Evolutionary conservation across 2,113 vertebrate species (phyloP).

Genomic region (Peromyscus californicus): DNA sequence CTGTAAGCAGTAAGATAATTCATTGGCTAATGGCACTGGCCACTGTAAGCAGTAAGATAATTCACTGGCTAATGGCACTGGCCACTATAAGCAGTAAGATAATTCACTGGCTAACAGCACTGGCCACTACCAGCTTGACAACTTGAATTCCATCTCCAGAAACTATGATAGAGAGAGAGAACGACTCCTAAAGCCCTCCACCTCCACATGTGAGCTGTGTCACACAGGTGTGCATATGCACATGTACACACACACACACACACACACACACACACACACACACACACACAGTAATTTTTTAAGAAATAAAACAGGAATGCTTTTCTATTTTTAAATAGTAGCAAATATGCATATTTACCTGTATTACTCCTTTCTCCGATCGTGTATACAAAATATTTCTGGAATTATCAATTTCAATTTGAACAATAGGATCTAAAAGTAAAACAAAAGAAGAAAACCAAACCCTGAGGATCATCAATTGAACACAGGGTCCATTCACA

Average conservation of each 20-base stretch:
- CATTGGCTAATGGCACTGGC: no score
- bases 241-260: no score
- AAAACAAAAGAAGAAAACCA: not conserved
- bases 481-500: not conserved
- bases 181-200: not conserved
- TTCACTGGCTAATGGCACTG: no score
- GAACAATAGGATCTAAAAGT: slow-evolving; percentile 95
- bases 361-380: slow-evolving; percentile 97
- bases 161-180: not conserved
- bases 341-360: slow-evolving; percentile 87
- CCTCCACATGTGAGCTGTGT: not conserved
- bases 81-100: not conserved
- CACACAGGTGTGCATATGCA: not conserved
- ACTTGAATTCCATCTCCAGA: not conserved
- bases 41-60: not conserved
- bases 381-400: slow-evolving; percentile 95
- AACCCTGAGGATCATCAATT: not conserved
- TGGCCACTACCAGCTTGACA: not conserved
- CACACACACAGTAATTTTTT: not conserved
- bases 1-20: not conserved
- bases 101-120: not conserved
- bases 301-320: not conserved
- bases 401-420: slow-evolving; percentile 97
- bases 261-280: not conserved
- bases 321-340: not conserved